Evolutionary conservation across 1,140 invertebrate species (phyloP).

Genomic region (Octopus sinensis): DNA sequence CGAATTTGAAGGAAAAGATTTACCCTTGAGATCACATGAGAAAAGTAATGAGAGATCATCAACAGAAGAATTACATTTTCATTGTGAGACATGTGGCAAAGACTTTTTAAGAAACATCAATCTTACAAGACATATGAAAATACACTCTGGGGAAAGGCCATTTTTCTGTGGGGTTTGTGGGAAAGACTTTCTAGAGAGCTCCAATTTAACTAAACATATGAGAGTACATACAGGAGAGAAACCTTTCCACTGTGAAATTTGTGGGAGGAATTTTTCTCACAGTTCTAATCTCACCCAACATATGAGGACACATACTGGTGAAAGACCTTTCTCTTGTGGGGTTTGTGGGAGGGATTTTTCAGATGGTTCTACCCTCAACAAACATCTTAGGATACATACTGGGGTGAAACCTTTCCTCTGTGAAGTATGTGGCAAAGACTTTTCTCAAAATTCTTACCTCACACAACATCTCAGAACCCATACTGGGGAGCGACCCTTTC

Average conservation of each 20-base stretch:
- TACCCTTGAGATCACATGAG: too few species aligned
- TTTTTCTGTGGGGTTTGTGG: slow-evolving; percentile 21
- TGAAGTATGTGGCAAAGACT: background rate
- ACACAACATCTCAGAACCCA: background rate
- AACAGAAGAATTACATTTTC: background rate
- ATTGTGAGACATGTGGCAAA: slow-evolving; percentile 4
- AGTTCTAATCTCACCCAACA: slow-evolving; percentile 29
- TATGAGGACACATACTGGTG: background rate
- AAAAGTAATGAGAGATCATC: too few species aligned
- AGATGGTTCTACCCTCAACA: background rate
- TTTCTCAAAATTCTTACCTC: background rate
- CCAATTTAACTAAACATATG: slow-evolving; percentile 31
- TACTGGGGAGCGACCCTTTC: background rate
- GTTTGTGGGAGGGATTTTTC: background rate
- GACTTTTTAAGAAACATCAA: background rate
- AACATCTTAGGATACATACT: background rate
- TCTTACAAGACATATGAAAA: background rate
- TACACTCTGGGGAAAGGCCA: slow-evolving; percentile 10
- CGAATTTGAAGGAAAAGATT: too few species aligned
- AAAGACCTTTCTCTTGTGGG: background rate
- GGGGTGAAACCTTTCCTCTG: background rate
- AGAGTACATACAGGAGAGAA: slow-evolving; percentile 69
- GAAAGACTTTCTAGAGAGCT: slow-evolving; percentile 14
- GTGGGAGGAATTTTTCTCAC: slow-evolving; percentile 88
- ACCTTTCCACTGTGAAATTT: slow-evolving; percentile 88